phyloP scores from a whole-genome alignment of 2,113 vertebrate species.

The Chaetodon auriga region DNA sequence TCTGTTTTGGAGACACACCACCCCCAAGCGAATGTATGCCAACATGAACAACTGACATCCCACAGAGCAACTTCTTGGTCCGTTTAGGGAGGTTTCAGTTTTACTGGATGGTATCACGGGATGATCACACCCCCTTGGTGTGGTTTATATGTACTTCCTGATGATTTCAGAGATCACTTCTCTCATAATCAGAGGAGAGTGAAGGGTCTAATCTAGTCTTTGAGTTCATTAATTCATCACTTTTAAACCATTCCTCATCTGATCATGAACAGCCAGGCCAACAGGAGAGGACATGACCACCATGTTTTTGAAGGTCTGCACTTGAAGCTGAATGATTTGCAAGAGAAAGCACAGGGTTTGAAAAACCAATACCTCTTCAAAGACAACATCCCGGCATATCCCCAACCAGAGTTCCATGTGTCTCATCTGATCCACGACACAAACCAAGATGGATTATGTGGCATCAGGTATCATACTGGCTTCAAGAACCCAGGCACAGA shows the following conservation, averaged over 20 bases:
- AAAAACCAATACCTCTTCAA: not conserved
- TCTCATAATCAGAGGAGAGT: not conserved
- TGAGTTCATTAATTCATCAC: not conserved
- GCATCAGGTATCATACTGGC: not conserved
- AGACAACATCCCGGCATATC: not conserved
- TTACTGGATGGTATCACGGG: no score
- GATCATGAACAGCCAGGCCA: rapidly evolving
- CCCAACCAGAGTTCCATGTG: slow-evolving; percentile 45
- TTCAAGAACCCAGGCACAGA: rapidly evolving
- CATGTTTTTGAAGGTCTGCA: not conserved
- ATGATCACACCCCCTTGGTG: not conserved
- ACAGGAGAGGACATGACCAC: rapidly evolving
- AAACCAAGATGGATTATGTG: rapidly evolving
- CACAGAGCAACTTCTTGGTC: no score
- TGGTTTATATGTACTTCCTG: not conserved
- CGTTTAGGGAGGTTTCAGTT: no score
- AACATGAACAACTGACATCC: no score
- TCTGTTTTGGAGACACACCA: no score
- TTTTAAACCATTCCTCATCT: not conserved
- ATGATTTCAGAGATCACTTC: not conserved
- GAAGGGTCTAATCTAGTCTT: not conserved
- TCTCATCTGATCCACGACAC: slow-evolving; percentile 56
- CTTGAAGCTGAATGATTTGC: slow-evolving; percentile 28
- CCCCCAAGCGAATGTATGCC: no score
- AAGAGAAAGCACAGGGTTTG: not conserved